A percentile compares a stretch with the other conserved stretches of the same genome.
Conservation (phyloP, 2,888 invertebrate genomes). For the Zygogramma bicolorata region DNA sequence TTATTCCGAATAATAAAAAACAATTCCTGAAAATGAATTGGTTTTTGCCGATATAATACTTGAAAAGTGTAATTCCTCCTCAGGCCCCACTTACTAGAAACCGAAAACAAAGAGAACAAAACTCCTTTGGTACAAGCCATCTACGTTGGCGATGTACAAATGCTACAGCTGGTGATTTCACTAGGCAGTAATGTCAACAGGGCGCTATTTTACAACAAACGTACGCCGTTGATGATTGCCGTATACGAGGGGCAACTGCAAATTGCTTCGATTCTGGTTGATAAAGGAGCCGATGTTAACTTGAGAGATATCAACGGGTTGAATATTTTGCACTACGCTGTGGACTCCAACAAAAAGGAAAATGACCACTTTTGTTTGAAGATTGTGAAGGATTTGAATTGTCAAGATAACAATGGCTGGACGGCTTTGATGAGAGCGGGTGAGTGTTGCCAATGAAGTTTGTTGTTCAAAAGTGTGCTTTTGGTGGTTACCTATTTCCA, state of each 20-base stretch:
- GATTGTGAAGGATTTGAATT: conserved; percentile 63
- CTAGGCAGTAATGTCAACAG: conserved; percentile 69
- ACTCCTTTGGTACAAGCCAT: conserved; percentile 71
- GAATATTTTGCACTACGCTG: conserved; percentile 70
- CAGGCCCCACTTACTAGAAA: conserved; percentile 67
- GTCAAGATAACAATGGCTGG: conserved; percentile 68
- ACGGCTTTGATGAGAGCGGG: conserved; percentile 71
- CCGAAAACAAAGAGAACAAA: conserved; percentile 68
- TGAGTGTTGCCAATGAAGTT: neutral
- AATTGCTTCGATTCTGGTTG: conserved; percentile 62
- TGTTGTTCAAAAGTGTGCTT: no score
- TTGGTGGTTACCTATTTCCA: no score
- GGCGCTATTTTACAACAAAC: conserved; percentile 60
- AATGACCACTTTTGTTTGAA: conserved; percentile 63
- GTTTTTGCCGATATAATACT: neutral
- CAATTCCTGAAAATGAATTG: no score
- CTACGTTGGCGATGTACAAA: conserved; percentile 65
- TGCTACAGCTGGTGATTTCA: conserved; percentile 66
- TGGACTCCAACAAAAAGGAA: conserved; percentile 67
- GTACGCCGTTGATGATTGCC: conserved; percentile 70
- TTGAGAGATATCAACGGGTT: conserved; percentile 50
- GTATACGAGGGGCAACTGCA: conserved; percentile 61
- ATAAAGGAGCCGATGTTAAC: conserved; percentile 70
- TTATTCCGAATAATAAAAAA: no score
- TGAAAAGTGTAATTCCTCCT: conserved; percentile 14